phyloP scores from a whole-genome alignment of 2,113 vertebrate genomes.

The Scatophagus argus region DNA sequence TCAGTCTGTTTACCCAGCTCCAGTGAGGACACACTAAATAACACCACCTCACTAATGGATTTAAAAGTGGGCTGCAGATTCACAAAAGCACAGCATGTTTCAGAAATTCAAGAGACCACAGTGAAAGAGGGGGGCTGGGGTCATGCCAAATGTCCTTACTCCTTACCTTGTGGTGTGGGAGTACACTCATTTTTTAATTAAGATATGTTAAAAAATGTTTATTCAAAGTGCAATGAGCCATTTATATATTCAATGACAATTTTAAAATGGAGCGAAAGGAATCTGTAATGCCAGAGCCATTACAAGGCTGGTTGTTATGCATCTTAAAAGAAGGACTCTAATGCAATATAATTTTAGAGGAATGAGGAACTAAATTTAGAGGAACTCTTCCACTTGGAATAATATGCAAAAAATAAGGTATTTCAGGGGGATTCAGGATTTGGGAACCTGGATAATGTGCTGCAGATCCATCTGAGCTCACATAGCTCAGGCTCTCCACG shows the following conservation, averaged over 20 bases:
- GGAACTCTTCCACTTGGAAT: slow-evolving; percentile 22
- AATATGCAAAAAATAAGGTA: slow-evolving; percentile 1
- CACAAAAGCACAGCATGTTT: slow-evolving; percentile 65
- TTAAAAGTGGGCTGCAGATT: slow-evolving; percentile 66
- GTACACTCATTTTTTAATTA: slow-evolving; percentile 42
- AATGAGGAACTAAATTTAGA: too few species aligned
- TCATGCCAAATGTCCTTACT: slow-evolving; percentile 49
- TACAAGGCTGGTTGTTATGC: slow-evolving; percentile 11
- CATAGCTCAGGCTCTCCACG: slow-evolving; percentile 50
- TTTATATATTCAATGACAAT: slow-evolving; percentile 39
- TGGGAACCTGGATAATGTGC: slow-evolving; percentile 29
- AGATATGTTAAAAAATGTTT: slow-evolving; percentile 31
- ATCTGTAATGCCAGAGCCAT: slow-evolving; percentile 29
- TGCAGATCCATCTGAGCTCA: slow-evolving; percentile 53
- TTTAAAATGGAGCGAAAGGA: slow-evolving; percentile 33
- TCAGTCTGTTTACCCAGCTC: slow-evolving; percentile 64
- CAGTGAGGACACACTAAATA: slow-evolving; percentile 58
- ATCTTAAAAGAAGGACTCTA: not conserved
- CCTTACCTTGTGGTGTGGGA: slow-evolving; percentile 24
- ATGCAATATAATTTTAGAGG: slow-evolving; percentile 11
- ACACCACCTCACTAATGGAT: slow-evolving; percentile 73
- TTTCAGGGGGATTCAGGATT: slow-evolving; percentile 26
- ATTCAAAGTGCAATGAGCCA: slow-evolving; percentile 39
- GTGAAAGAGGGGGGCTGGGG: slow-evolving; percentile 36
- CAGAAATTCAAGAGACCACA: slow-evolving; percentile 55